Evolutionary conservation across 2,888 invertebrate genomes (phyloP).

Genomic region (Antitype chi): DNA sequence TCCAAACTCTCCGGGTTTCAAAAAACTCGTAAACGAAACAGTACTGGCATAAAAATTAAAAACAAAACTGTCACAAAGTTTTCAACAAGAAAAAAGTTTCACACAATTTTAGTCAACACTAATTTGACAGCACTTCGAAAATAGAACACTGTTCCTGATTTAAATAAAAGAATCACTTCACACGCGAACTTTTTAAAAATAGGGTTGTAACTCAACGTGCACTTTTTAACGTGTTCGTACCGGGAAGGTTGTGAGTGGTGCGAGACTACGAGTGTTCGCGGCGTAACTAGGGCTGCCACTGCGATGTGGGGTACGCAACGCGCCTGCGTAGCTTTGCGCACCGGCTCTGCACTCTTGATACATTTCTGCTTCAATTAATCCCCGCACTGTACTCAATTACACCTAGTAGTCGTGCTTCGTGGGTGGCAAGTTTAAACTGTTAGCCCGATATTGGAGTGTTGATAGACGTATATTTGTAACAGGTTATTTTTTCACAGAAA

Average conservation of each 20-base stretch:
- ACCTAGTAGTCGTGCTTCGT: conserved; percentile 77
- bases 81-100: conserved; percentile 59
- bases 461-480: conserved; percentile 42
- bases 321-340: conserved; percentile 88
- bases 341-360: conserved; percentile 86
- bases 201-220: conserved; percentile 65
- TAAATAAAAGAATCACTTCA: conserved; percentile 62
- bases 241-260: conserved; percentile 67
- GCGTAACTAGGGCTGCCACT: conserved; percentile 83
- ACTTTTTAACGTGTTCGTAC: conserved; percentile 68
- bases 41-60: conserved; percentile 45
- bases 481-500: conserved; percentile 12
- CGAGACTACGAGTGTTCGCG: conserved; percentile 76
- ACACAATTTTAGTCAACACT: conserved; percentile 70
- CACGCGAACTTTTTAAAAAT: conserved; percentile 62
- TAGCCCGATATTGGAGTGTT: conserved; percentile 65
- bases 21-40: conserved; percentile 41
- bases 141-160: conserved; percentile 68
- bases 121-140: conserved; percentile 67
- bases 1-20: conserved; percentile 34
- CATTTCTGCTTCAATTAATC: conserved; percentile 90
- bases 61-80: conserved; percentile 66
- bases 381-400: conserved; percentile 86
- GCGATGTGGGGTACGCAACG: conserved; percentile 81
- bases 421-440: conserved; percentile 70